Evolutionary conservation across 2,797 vertebrate species (phyloP), one percentile per base, ranked within the genome.

Genomic region (Chelidonichthys spinosus): DNA sequence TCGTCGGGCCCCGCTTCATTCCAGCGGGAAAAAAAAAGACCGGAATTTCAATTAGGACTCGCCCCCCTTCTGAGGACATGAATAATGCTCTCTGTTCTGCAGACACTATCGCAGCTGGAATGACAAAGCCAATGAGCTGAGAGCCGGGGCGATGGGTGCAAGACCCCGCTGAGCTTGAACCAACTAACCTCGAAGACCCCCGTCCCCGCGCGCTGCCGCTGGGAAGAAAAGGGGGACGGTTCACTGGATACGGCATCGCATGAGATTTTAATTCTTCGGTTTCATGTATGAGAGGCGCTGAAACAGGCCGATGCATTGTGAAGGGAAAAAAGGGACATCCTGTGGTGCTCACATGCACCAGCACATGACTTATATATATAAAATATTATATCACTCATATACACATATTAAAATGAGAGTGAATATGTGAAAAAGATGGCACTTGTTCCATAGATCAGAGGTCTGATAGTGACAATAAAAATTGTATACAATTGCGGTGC

Each of bases 11-110:
- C 35, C 11, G 68, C 85, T 89, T 89, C 85, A 83, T 90, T 92
- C 85, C 88, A 85, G 74, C 82, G 68, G 77, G 90, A 92, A 85
- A 87, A 91, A 89, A 90, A 92, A 85, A 87, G 91, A 89, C 87
- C n/a, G 83, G 94, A 95, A 95, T 95, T 91, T 94, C 88, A 95
- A 95, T 95, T 91, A 94, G 94, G 85, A 87, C 73, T 76, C 85
- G 81, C 85, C 84, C 87, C 25, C 91, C 88, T 87, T 88, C 89
- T 83, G 86, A 86, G 91, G 90, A 90, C 87, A 87, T 90, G 92
- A 94, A 94, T 94, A 92, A 93, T 93, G 89, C 84, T 89, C 88
- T 93, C 87, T 93, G 92, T 94, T 93, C 91, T 25, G 85, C 82
- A 75, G 86, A 91, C 90, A 91, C 84, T 79, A 83, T 89, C 88